phyloP scores from a whole-genome alignment of 2,113 vertebrate genomes.

The Mormyrus lacerda region DNA sequence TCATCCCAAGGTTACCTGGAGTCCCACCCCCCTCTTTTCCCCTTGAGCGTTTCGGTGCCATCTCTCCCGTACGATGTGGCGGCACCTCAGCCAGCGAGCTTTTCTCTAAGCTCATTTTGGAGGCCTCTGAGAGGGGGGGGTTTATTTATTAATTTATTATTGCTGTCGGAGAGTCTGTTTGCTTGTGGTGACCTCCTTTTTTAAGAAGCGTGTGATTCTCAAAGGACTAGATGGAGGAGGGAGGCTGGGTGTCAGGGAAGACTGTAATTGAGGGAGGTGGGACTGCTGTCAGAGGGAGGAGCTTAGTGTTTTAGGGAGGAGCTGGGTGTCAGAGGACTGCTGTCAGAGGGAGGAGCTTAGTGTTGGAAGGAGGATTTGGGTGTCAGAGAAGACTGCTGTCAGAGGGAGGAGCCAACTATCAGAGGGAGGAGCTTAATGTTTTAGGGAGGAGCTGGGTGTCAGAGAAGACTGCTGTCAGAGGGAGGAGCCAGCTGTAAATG shows the following conservation, averaged over 20 bases:
- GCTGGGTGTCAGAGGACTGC: too few relatives aligned
- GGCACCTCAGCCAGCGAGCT: neutral
- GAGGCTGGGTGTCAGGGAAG: neutral
- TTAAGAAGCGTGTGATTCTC: neutral
- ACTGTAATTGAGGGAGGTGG: neutral
- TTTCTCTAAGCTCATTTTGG: neutral
- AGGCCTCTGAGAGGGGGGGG: neutral
- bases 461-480: too few relatives aligned
- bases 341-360: neutral
- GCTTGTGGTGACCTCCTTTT: neutral
- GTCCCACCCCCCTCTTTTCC: neutral
- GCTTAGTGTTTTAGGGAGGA: too few relatives aligned
- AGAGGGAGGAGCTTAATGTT: neutral
- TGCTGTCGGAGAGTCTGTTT: neutral
- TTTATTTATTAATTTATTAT: neutral
- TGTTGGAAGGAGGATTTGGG: neutral
- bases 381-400: neutral
- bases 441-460: too few relatives aligned
- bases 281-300: neutral
- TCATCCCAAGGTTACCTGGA: neutral
- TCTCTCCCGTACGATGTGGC: neutral
- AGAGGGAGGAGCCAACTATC: too few relatives aligned
- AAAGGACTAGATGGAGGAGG: neutral
- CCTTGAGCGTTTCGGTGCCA: neutral
- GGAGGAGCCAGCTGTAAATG: neutral